Base-by-base conservation (phyloP, 37 sponge, comb jelly and placozoan genomes). In the Chondrosia reniformis region DNA sequence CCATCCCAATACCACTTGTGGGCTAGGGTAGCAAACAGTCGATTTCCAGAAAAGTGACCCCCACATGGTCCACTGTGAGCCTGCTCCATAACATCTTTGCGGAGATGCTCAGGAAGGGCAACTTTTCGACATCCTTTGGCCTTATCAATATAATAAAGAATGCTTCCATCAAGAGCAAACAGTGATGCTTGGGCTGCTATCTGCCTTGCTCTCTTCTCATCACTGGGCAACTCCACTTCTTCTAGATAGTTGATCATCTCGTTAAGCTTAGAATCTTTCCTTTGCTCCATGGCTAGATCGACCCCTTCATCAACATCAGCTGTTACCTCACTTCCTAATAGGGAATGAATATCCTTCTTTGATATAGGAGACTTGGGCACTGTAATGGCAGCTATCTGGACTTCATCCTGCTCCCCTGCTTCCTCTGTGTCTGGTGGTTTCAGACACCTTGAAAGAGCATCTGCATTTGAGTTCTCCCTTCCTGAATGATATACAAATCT, bases 31-130 rank as follows among this genome's bases (percentile, higher is more conserved):
- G 28, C 52, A 63, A 69, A 77, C 57, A 87, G 54, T 34, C 79
- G 58, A 0, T 65, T 61, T 15, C 83, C 88, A 8, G 79, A 87
- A 63, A 87, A 87, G 43, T 87, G 88, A 2, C 84, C 88, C 19
- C 40, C 66, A n/a, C 56, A 22, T 33, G 31, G 33, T 22, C 87
- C 82, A 24, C 78, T 45, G 66, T 86, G 82, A 63, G 21, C 33
- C 76, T 81, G 64, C 59, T 67, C 74, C 83, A 82, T 52, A 1
- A 82, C 43, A 25, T 76, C 3, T 34, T 52, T 52, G 42, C 34
- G 71, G 30, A 82, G 58, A 33, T 87, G 87, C 33, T 3, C 12
- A 13, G 85, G 90, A 5, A 82, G 85, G 28, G 78, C 90, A 63
- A 34, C 67, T 34, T 83, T 40, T 67, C 67, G 81, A 71, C 61